Percentiles rank a stretch among this genome's conserved stretches.
Conservation (phyloP, 2,888 invertebrate genomes). For the Phyllotreta striolata region DNA sequence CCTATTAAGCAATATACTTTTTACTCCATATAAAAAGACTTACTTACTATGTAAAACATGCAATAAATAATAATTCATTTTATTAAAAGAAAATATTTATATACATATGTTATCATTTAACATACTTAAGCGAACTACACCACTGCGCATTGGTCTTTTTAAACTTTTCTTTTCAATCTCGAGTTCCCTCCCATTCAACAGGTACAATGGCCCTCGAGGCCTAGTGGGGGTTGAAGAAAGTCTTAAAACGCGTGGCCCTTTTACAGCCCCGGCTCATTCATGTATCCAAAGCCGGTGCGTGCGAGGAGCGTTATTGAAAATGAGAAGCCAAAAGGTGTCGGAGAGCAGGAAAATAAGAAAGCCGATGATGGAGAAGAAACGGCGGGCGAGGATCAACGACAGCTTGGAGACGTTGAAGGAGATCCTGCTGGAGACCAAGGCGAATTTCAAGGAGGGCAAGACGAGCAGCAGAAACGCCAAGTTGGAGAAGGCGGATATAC, state of each 20-base stretch:
- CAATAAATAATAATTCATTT: no score
- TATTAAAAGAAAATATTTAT: background rate
- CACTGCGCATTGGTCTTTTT: conserved; percentile 18
- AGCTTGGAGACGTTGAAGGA: conserved; percentile 64
- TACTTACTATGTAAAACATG: no score
- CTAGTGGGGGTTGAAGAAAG: conserved; percentile 32
- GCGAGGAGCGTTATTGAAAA: conserved; percentile 1
- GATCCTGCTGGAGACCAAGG: conserved; percentile 61
- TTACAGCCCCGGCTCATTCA: conserved; percentile 23
- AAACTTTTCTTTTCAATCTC: conserved; percentile 10
- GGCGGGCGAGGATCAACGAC: conserved; percentile 65
- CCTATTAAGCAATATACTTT: no score
- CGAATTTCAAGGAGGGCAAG: conserved; percentile 52
- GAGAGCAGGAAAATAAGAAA: conserved; percentile 62
- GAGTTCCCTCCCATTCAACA: conserved; percentile 31
- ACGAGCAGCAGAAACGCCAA: conserved; percentile 63
- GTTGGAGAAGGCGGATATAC: conserved; percentile 71
- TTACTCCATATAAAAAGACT: no score
- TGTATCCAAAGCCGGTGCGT: conserved; percentile 4
- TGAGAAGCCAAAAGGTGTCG: conserved; percentile 46
- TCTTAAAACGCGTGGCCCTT: conserved; percentile 30
- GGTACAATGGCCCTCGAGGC: conserved; percentile 29
- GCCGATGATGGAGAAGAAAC: conserved; percentile 66
- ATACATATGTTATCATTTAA: background rate
- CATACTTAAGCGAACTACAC: background rate